A percentile compares a stretch with the other conserved stretches of the same genome.
Conservation (phyloP, 2,113 vertebrate genomes). For the Genyomyrus donnyi region DNA sequence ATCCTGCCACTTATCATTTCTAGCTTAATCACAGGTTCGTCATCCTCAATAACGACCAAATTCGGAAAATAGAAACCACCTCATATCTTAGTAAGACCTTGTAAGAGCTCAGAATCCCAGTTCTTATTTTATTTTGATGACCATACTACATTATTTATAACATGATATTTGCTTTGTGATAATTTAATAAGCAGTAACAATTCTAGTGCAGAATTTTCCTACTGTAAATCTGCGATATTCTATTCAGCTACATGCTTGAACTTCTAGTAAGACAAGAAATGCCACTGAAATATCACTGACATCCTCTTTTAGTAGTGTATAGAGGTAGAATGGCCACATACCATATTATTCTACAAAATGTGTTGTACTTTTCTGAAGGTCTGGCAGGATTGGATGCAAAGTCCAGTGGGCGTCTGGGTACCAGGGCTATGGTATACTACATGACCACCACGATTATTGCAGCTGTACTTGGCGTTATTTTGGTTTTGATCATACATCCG, state of each 20-base stretch:
- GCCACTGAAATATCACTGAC: neutral
- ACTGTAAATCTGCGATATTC: neutral
- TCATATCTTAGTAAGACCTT: neutral
- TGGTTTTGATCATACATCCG: constrained; percentile 90
- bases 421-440: constrained; percentile 96
- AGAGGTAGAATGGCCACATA: neutral
- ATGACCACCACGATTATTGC: constrained; percentile 96
- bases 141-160: neutral
- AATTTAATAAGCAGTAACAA: neutral
- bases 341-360: neutral
- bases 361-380: constrained; percentile 54
- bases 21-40: constrained; percentile 92
- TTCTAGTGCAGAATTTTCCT: neutral
- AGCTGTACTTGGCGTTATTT: constrained; percentile 82
- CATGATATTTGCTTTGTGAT: neutral
- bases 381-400: constrained; percentile 94
- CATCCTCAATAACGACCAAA: neutral
- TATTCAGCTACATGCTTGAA: neutral
- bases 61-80: neutral
- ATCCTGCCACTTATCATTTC: constrained; percentile 95
- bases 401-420: constrained; percentile 89
- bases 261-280: neutral
- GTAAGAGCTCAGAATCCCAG: neutral
- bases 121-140: neutral
- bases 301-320: neutral